Conservation (phyloP, 2,113 vertebrate species). For the Eretmochelys imbricata region DNA sequence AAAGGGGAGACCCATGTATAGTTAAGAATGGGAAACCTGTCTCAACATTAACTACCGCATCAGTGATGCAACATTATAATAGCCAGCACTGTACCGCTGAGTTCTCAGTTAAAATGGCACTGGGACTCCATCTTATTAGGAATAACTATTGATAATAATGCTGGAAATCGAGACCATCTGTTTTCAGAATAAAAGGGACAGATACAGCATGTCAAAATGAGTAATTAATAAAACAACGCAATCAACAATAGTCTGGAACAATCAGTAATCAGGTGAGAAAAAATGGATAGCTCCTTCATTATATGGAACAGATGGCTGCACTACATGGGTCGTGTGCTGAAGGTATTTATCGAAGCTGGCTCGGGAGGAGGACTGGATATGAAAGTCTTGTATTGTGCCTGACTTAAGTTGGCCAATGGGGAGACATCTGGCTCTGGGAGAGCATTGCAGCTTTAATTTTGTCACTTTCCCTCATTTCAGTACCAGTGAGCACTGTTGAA, state of each 20-base stretch:
- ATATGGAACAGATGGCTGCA: constrained; percentile 64
- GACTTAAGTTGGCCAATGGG: fast-evolving
- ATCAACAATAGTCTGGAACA: constrained; percentile 71
- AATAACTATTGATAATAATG: constrained; percentile 63
- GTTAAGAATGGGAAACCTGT: constrained; percentile 23
- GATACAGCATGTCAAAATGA: constrained; percentile 72
- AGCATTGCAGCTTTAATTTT: not conserved
- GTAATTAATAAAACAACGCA: constrained; percentile 75
- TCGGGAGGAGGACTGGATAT: not conserved
- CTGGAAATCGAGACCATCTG: constrained; percentile 68
- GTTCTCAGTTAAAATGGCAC: constrained; percentile 36
- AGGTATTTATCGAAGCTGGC: fast-evolving
- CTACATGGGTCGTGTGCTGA: not conserved
- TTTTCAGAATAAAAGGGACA: constrained; percentile 69
- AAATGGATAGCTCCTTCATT: constrained; percentile 62
- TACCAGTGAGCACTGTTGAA: not conserved
- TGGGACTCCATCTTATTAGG: constrained; percentile 59
- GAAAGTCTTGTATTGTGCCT: not conserved
- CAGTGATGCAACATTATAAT: constrained; percentile 20
- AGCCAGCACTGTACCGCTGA: constrained; percentile 23
- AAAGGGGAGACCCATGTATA: not conserved
- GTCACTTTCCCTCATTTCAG: not conserved
- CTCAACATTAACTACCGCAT: constrained; percentile 27
- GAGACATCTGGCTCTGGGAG: fast-evolving
- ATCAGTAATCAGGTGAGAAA: constrained; percentile 73